Evolutionary conservation across 1,140 invertebrate species (phyloP).

Genomic region (Plectrocnemia conspersa): DNA sequence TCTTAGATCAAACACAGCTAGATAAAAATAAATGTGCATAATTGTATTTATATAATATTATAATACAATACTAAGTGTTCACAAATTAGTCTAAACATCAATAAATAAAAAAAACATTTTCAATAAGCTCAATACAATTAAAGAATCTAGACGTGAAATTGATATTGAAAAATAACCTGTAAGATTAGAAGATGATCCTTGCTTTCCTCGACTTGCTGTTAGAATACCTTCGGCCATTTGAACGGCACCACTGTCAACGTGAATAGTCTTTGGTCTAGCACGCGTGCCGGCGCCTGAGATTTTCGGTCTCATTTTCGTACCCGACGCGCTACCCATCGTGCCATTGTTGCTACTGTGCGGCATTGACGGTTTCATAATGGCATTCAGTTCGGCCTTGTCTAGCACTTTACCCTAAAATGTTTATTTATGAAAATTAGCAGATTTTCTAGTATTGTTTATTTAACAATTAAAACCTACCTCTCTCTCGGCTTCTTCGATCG

Average conservation of each 20-base stretch:
- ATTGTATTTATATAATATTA: no score
- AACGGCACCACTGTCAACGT: conserved; percentile 73
- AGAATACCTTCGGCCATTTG: conserved; percentile 70
- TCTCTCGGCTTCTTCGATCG: conserved; percentile 84
- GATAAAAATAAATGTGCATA: no score
- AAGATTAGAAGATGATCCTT: conserved; percentile 76
- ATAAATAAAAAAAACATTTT: no score
- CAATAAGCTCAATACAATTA: no score
- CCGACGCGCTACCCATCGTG: conserved; percentile 40
- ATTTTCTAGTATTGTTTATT: background rate
- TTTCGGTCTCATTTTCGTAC: conserved; percentile 25
- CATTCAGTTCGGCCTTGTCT: conserved; percentile 65
- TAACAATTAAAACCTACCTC: conserved; percentile 55
- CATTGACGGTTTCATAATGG: conserved; percentile 47
- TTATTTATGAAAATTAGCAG: background rate
- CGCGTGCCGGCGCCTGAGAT: conserved; percentile 43
- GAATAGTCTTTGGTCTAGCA: conserved; percentile 80
- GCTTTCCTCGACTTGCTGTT: conserved; percentile 68
- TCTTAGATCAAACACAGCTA: no score
- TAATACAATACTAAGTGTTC: no score
- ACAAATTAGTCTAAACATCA: no score
- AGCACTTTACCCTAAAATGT: conserved; percentile 64
- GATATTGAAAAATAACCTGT: conserved; percentile 61
- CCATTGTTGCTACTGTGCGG: conserved; percentile 35
- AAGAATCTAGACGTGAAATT: no score